Evolutionary conservation across 2,113 vertebrate species (phyloP).

Genomic region (Plecotus auritus): DNA sequence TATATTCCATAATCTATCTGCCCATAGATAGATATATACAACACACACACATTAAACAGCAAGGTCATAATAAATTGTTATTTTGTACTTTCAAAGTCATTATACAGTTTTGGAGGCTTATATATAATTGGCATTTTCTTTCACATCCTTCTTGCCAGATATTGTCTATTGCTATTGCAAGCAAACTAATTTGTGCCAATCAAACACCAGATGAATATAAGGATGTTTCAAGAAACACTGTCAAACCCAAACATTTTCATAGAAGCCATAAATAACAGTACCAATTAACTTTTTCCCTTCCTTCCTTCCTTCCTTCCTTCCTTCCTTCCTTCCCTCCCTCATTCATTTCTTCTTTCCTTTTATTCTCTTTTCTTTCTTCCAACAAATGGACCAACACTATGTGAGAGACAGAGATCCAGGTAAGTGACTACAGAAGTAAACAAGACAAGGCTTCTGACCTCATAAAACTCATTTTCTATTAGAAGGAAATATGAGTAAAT

Average conservation of each 20-base stretch:
- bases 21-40: neutral
- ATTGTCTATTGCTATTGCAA: slow-evolving; percentile 11
- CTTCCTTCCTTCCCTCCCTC: neutral
- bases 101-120: neutral
- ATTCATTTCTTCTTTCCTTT: neutral
- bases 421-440: neutral
- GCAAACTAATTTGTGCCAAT: neutral
- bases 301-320: neutral
- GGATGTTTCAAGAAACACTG: neutral
- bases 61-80: neutral
- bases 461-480: neutral
- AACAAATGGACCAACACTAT: neutral
- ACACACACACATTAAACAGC: neutral
- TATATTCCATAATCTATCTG: neutral
- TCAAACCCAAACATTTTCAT: slow-evolving; percentile 1
- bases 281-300: neutral
- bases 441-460: neutral
- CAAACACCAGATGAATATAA: neutral
- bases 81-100: neutral
- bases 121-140: slow-evolving; percentile 10
- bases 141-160: neutral
- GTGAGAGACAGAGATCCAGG: neutral
- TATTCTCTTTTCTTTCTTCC: neutral
- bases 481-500: neutral
- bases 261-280: neutral